phyloP scores from a whole-genome alignment of 2,888 invertebrate species.

The Folsomia manolachei region DNA sequence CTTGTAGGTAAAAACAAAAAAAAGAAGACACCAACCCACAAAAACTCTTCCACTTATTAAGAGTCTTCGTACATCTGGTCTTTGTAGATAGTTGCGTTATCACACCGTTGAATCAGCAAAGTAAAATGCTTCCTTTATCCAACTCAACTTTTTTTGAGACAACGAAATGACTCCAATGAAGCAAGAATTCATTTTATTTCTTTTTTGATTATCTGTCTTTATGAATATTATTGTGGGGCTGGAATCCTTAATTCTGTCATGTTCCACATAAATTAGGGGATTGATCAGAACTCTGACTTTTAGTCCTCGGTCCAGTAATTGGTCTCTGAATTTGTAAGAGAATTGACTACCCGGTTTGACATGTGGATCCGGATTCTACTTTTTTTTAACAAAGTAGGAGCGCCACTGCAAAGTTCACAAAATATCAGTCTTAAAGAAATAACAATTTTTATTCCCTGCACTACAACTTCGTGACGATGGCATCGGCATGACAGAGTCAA shows the following conservation, averaged over 20 bases:
- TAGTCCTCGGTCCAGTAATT: background rate
- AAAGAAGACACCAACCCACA: background rate
- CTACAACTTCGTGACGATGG: constrained; percentile 25
- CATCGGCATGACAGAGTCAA: too few relatives aligned
- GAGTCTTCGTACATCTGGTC: background rate
- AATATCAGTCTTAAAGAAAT: background rate
- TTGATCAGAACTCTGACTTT: background rate
- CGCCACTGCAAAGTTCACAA: too few relatives aligned
- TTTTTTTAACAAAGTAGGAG: too few relatives aligned
- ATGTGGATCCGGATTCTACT: too few relatives aligned
- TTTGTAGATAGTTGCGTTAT: background rate
- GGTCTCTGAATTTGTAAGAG: background rate
- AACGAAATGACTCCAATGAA: background rate
- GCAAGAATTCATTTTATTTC: background rate
- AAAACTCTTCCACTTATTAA: too few relatives aligned
- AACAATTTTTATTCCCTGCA: background rate
- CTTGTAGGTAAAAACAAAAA: background rate
- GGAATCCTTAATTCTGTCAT: background rate
- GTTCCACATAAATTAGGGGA: background rate
- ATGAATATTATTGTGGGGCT: background rate
- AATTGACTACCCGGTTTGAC: background rate
- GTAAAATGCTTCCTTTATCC: background rate
- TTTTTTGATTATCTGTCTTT: background rate
- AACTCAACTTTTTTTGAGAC: too few relatives aligned
- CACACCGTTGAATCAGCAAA: background rate